Base-by-base conservation (phyloP, 2,113 vertebrate genomes). In the Tachysurus vachellii region DNA sequence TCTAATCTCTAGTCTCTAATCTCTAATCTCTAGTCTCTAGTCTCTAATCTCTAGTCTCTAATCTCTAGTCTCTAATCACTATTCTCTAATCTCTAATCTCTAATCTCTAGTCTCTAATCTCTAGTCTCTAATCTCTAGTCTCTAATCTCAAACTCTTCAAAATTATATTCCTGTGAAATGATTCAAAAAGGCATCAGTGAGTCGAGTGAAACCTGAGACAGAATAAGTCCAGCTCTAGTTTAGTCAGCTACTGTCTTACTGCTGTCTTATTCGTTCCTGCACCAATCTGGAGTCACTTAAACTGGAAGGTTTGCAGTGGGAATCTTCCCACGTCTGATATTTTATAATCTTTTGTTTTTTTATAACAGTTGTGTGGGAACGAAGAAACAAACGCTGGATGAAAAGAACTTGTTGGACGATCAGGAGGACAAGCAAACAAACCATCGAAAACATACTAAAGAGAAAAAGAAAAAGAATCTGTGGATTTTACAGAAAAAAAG, bases 401-500 rank as follows among this genome's bases (percentile, higher is more conserved):
- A 84, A 71, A 73, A 53, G 11, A 4, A 59, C 53, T 23, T 53
- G 14, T 3, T 19, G 68, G 68, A 42, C 62, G 4, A 57, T 57
- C 6, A 42, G 28, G 64, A 84, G 16, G 13, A 70, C 54, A 75
- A 73, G 73, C 70, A 84, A 84, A 62, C 26, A 77, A 28, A 71
- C 28, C 10, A 9, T 42, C 14, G 47, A 83, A 6, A 75, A 82
- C 61, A 62, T 3, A 47, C 6, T 3, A 47, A 3, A 47, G 6
- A 19, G 42, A 62, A 10, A 44, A 62, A 86, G 11, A 47, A 28
- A 13, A 88, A 89, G 75, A 88, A 90, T 91, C 89, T 89, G 64
- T 31, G 59, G 12, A 13, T 36, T 66, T 71, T 47, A 56, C 4
- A 16, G 10, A 21, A 8, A 36, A 50, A 28, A 71, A 57, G 14